These are phyloP conservation scores for Parochlus steinenii DNA, from an alignment of 2,888 invertebrate species.

Conservation along the genomic window DNA sequence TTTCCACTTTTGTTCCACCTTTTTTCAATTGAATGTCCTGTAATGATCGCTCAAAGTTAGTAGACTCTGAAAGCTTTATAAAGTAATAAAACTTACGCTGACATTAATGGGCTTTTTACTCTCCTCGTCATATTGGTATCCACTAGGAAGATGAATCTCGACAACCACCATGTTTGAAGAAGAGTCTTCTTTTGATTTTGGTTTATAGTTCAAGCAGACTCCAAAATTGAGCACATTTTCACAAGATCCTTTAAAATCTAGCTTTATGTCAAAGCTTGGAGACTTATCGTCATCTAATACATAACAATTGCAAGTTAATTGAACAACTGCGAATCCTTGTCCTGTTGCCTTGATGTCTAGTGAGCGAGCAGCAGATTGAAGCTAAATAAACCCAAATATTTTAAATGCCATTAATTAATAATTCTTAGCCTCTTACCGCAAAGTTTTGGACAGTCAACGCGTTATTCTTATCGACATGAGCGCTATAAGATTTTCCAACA, in stretches of 20 bases:
- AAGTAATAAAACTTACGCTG: background rate
- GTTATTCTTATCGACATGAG: background rate
- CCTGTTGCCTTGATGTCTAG: background rate
- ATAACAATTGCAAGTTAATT: constrained; percentile 6
- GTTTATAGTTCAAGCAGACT: background rate
- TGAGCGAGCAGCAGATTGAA: background rate
- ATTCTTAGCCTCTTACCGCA: too few relatives aligned
- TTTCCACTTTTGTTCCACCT: background rate
- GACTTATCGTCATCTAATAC: background rate
- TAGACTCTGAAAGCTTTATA: background rate
- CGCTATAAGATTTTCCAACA: background rate
- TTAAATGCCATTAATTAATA: too few relatives aligned
- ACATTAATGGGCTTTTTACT: background rate
- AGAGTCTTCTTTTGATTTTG: background rate
- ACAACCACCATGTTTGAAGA: constrained; percentile 3
- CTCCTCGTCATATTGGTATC: background rate
- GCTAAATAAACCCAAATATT: too few relatives aligned
- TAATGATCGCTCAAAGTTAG: background rate
- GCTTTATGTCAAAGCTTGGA: constrained; percentile 1
- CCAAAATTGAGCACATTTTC: background rate
- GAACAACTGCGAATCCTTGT: constrained; percentile 2
- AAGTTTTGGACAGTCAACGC: background rate
- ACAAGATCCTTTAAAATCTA: background rate
- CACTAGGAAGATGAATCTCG: constrained; percentile 1
- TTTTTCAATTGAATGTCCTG: background rate